These are phyloP conservation scores for Selene dorsalis DNA, from an alignment of 2,797 vertebrate species.

Conservation along the genomic window DNA sequence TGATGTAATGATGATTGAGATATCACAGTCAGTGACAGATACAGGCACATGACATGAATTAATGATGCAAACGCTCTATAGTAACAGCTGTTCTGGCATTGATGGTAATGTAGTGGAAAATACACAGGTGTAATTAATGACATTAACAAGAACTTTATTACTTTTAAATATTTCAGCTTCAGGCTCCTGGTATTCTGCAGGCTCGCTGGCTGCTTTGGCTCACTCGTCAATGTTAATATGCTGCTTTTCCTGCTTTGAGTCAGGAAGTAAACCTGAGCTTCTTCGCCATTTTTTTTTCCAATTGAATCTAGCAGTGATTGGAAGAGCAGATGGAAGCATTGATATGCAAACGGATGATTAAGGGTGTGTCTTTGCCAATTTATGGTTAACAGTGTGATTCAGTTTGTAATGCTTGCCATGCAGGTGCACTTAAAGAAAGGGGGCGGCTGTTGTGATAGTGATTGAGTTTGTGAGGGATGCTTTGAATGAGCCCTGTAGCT, in stretches of 20 bases:
- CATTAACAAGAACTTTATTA: background rate
- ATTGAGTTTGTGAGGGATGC: background rate
- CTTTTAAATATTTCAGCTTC: background rate
- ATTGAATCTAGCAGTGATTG: background rate
- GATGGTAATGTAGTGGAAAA: background rate
- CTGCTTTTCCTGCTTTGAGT: background rate
- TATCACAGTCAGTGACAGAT: background rate
- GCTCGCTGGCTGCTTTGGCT: background rate
- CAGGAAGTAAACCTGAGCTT: background rate
- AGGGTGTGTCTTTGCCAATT: background rate
- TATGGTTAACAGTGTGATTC: background rate
- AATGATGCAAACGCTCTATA: background rate
- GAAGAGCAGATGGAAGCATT: background rate
- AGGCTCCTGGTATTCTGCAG: background rate
- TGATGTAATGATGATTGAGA: background rate
- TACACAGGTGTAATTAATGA: background rate
- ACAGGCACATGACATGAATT: background rate
- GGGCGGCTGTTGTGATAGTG: background rate
- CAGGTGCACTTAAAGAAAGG: background rate
- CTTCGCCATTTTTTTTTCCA: background rate
- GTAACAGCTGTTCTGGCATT: background rate
- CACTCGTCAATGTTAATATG: background rate
- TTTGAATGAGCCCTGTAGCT: conserved; percentile 6
- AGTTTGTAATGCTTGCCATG: background rate
- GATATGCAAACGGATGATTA: conserved; percentile 12